These are phyloP conservation scores for Oreohelix idahoensis DNA, from an alignment of 1,140 invertebrate species.

Conservation along the genomic window DNA sequence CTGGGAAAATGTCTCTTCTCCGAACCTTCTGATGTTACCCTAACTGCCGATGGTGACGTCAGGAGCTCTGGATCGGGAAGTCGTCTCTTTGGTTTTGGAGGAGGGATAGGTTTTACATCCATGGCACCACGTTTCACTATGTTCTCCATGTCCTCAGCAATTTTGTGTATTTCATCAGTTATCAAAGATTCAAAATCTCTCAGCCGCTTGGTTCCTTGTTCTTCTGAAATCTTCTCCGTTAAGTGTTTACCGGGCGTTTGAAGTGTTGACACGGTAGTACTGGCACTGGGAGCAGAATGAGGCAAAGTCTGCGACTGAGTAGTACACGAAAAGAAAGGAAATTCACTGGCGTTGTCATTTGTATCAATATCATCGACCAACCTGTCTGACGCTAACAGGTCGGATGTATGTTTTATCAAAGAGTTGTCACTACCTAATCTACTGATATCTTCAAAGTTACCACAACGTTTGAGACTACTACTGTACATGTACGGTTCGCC, in stretches of 20 bases:
- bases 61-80: slow-evolving; percentile 63
- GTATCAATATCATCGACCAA: background rate
- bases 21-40: background rate
- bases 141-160: slow-evolving; percentile 49
- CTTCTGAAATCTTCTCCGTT: background rate
- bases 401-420: background rate
- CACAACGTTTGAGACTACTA: slow-evolving; percentile 56
- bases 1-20: slow-evolving; percentile 1
- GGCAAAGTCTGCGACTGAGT: slow-evolving; percentile 36
- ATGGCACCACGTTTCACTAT: slow-evolving; percentile 45
- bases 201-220: background rate
- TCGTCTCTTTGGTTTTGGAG: slow-evolving; percentile 58
- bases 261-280: background rate
- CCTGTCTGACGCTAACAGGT: background rate
- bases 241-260: background rate
- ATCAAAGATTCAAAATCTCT: slow-evolving; percentile 42
- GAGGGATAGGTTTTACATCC: slow-evolving; percentile 51
- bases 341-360: background rate
- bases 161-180: slow-evolving; percentile 48
- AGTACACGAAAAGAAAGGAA: slow-evolving; percentile 43
- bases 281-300: slow-evolving; percentile 15
- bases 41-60: slow-evolving; percentile 48
- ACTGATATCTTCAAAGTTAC: slow-evolving; percentile 68
- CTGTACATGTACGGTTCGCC: slow-evolving; percentile 21
- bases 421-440: slow-evolving; percentile 45